A percentile compares a stretch with the other conserved stretches of the same genome.
These are phyloP conservation scores for Artemisiospiza belli DNA, from an alignment of 2,113 vertebrate species.

Conservation along the genomic window DNA sequence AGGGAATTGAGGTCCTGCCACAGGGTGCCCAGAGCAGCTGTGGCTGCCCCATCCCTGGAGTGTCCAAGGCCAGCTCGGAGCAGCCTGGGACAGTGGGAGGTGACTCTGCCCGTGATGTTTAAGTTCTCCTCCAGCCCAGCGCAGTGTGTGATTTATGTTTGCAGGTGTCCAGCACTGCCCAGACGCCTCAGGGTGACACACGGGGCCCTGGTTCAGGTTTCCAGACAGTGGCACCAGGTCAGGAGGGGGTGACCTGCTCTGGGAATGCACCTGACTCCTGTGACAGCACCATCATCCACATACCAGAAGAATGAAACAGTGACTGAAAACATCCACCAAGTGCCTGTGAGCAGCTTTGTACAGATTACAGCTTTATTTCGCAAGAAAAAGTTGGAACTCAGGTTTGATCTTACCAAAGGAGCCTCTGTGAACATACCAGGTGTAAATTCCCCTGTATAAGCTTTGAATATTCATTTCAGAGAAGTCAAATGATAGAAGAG, in stretches of 20 bases:
- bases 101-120: not conserved
- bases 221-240: not conserved
- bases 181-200: rapidly evolving
- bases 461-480: not conserved
- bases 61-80: rapidly evolving
- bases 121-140: not conserved
- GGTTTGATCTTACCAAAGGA: not conserved
- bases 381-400: not conserved
- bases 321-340: rapidly evolving
- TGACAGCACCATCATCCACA: not conserved
- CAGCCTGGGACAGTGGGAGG: rapidly evolving
- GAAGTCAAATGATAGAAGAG: not conserved
- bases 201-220: not conserved
- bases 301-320: not conserved
- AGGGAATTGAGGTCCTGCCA: not conserved
- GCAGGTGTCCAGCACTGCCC: not conserved
- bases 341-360: rapidly evolving
- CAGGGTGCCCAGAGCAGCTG: not conserved
- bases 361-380: rapidly evolving
- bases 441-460: too few relatives aligned
- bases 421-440: rapidly evolving
- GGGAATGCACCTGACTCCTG: not conserved
- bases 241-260: not conserved
- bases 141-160: not conserved
- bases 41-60: not conserved